A percentile compares a stretch with the other conserved stretches of the same genome.
Conservation (phyloP, 2,888 invertebrate species). For the Drosophila helvetica region DNA sequence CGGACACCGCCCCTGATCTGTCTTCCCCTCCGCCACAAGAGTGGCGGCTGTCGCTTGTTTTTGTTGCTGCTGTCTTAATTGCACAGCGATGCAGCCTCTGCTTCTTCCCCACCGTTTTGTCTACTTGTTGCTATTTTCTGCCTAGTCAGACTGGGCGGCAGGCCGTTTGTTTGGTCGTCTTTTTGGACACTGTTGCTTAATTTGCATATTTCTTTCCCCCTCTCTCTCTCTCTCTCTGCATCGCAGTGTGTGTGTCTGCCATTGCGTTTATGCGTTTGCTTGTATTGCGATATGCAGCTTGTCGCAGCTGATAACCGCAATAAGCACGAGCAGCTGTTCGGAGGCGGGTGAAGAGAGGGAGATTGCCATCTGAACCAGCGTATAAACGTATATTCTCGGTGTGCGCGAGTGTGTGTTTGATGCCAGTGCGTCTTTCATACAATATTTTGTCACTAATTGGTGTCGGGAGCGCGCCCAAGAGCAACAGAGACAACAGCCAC, state of each 20-base stretch:
- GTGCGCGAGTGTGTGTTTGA: slow-evolving; percentile 18
- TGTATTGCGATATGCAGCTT: slow-evolving; percentile 12
- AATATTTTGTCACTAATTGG: slow-evolving; percentile 77
- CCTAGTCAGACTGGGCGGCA: slow-evolving; percentile 75
- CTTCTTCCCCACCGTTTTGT: slow-evolving; percentile 29
- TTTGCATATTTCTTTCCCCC: slow-evolving; percentile 51
- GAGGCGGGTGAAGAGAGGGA: neutral
- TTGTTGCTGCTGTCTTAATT: slow-evolving; percentile 71
- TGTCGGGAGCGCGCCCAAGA: slow-evolving; percentile 39
- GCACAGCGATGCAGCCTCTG: slow-evolving; percentile 59
- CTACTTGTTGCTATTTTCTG: slow-evolving; percentile 77
- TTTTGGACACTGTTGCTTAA: slow-evolving; percentile 61
- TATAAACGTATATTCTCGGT: slow-evolving; percentile 23
- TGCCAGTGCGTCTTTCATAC: slow-evolving; percentile 62
- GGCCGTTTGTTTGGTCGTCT: slow-evolving; percentile 23
- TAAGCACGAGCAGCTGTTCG: slow-evolving; percentile 33
- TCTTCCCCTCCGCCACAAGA: neutral
- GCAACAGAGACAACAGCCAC: slow-evolving; percentile 18
- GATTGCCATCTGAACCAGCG: slow-evolving; percentile 34
- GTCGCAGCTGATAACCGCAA: slow-evolving; percentile 17
- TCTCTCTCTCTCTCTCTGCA: neutral
- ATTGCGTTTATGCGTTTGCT: slow-evolving; percentile 22
- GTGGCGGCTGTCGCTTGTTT: slow-evolving; percentile 39
- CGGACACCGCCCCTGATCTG: neutral
- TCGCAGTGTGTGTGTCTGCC: neutral